A percentile compares a stretch with the other conserved stretches of the same genome.
Evolutionary conservation across 2,888 invertebrate species (phyloP).

Genomic region (Baccha elongata): DNA sequence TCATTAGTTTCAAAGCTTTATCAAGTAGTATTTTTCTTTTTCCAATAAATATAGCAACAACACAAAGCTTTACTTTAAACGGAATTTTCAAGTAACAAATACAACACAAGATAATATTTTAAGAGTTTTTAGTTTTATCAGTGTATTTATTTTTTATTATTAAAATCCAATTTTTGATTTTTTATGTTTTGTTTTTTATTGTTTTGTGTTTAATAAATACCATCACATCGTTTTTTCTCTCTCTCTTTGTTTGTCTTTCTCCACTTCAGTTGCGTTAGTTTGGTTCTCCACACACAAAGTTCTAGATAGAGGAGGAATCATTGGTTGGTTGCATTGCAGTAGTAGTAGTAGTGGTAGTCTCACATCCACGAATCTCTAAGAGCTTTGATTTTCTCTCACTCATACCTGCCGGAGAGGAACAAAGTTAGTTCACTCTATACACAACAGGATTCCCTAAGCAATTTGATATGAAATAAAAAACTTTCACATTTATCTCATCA

Average conservation of each 20-base stretch:
- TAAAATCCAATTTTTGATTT: conserved; percentile 63
- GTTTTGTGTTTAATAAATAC: conserved; percentile 76
- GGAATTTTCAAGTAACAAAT: conserved; percentile 66
- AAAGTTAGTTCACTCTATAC: conserved; percentile 83
- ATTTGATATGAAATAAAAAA: conserved; percentile 74
- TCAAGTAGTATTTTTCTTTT: conserved; percentile 50
- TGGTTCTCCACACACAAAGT: conserved; percentile 45
- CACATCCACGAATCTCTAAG: conserved; percentile 77
- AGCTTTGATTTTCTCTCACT: conserved; percentile 79
- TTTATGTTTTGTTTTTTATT: conserved; percentile 55
- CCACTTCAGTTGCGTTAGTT: conserved; percentile 55
- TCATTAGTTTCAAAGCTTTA: conserved; percentile 48
- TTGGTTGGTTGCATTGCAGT: conserved; percentile 45
- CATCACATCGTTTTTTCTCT: conserved; percentile 74
- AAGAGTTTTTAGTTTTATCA: conserved; percentile 62
- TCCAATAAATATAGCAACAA: conserved; percentile 69
- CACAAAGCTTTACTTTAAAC: conserved; percentile 70
- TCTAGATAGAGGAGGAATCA: conserved; percentile 63
- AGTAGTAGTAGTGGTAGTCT: conserved; percentile 53
- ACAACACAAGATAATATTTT: conserved; percentile 47
- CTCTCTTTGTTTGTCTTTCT: conserved; percentile 51
- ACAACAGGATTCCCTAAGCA: conserved; percentile 82
- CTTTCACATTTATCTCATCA: conserved; percentile 64
- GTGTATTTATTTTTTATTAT: conserved; percentile 59
- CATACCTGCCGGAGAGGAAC: conserved; percentile 84